Evolutionary conservation across 2,113 vertebrate genomes (phyloP), one percentile per base, ranked within the genome.

Genomic region (Rhadina sibilatrix): DNA sequence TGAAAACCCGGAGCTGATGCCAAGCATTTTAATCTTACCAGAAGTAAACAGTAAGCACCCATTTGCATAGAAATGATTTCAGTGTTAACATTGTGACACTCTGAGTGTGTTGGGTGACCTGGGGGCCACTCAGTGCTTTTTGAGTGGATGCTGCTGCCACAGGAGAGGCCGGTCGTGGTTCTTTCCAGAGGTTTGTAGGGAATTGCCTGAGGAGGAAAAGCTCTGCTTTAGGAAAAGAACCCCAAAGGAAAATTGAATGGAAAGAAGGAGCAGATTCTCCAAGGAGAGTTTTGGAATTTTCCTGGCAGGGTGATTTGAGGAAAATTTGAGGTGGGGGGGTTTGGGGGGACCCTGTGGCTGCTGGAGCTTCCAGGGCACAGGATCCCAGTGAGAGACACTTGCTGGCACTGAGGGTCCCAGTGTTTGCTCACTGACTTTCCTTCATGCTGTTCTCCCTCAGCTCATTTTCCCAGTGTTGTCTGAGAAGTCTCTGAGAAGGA

Each of bases 291-390:
- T 27, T 53, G 30, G 63, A 59, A 68, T 6, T 5, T 37, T 83
- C 30, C 37, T 70, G 70, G 33, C n/a, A 68, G 69, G 81, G 11
- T 4, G 18, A 0, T 68, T 80, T 44, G 27, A 35, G 66, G 3
- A 1, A n/a, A n/a, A n/a, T n/a, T n/a, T n/a, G n/a, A n/a, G n/a
- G 19, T 22, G 37, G 28, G 54, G 54, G 53, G 35, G 8, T 12
- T 25, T 47, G 37, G 60, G 74, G 37, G 60, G 74, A 27, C 85
- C 96, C 97, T 1, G 27, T 83, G 31, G 89, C 80, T 52, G 89
- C 68, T 12, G 97, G 75, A 11, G 91, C 87, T 37, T 4, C 94
- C 95, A 89, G 96, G 89, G 91, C 96, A 93, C 35, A 16, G 12
- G 11, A 82, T 87, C 17, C 95, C 97, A 5, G 88, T 9, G 71